These are phyloP conservation scores for Entosphenus tridentatus DNA, from an alignment of 2,113 vertebrate species.

Conservation along the genomic window DNA sequence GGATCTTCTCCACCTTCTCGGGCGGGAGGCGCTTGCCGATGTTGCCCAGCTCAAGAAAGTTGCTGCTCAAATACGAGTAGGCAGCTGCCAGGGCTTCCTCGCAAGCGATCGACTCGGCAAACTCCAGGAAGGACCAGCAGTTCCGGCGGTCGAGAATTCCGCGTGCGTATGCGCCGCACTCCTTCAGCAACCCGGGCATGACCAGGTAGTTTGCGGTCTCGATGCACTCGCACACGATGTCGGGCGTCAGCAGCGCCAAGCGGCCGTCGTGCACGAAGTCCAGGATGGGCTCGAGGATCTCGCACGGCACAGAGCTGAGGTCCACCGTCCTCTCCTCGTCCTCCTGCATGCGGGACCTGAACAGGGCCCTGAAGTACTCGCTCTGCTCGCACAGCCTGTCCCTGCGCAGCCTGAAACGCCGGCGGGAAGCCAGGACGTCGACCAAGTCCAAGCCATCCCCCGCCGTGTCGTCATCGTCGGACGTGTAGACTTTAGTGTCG, in stretches of 20 bases:
- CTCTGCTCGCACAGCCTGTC: slow-evolving; percentile 21
- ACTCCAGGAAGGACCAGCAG: slow-evolving; percentile 21
- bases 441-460: slow-evolving; percentile 82
- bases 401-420: slow-evolving; percentile 36
- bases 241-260: slow-evolving; percentile 15
- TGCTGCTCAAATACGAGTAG: slow-evolving; percentile 22
- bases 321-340: slow-evolving; percentile 18
- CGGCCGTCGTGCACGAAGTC: slow-evolving; percentile 24
- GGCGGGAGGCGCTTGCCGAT: slow-evolving; percentile 16
- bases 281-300: slow-evolving; percentile 22
- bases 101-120: slow-evolving; percentile 25
- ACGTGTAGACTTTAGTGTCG: no score
- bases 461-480: slow-evolving; percentile 36
- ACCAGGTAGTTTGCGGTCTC: slow-evolving; percentile 27
- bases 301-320: slow-evolving; percentile 24
- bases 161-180: slow-evolving; percentile 19
- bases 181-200: slow-evolving; percentile 20
- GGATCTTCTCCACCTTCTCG: slow-evolving; percentile 15
- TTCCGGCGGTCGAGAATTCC: slow-evolving; percentile 18
- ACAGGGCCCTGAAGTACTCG: slow-evolving; percentile 29
- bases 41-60: slow-evolving; percentile 24
- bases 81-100: slow-evolving; percentile 21
- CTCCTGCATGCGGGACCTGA: slow-evolving; percentile 31
- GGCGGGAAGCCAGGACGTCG: slow-evolving; percentile 61
- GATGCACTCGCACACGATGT: slow-evolving; percentile 14